Conservation (phyloP, 2,113 vertebrate species). For the Phrynocephalus versicolor region DNA sequence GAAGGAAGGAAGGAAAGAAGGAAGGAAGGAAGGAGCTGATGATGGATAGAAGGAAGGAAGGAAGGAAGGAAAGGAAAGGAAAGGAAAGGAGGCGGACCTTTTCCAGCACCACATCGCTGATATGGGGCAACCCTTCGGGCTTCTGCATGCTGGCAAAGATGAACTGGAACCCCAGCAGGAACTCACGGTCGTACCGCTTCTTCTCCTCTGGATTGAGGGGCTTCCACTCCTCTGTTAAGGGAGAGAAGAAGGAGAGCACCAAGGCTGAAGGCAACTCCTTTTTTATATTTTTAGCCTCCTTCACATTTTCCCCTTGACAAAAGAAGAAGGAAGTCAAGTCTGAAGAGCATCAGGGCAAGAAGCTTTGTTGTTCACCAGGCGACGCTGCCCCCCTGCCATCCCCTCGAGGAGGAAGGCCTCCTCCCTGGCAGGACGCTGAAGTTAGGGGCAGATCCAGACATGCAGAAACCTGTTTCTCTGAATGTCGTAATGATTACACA, state of each 20-base stretch:
- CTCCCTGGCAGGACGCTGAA: neutral
- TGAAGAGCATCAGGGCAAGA: too few relatives aligned
- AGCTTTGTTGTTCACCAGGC: too few relatives aligned
- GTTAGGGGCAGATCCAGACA: neutral
- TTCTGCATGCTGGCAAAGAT: constrained; percentile 94
- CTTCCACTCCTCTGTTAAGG: constrained; percentile 89
- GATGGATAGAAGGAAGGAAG: too few relatives aligned
- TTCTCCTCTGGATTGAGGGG: constrained; percentile 93
- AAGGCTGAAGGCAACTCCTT: accelerated
- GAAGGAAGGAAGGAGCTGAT: too few relatives aligned
- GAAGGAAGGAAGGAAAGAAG: too few relatives aligned
- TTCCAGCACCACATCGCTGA: constrained; percentile 95
- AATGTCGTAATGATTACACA: too few relatives aligned
- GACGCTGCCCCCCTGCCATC: neutral
- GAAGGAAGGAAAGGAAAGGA: too few relatives aligned
- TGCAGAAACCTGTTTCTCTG: too few relatives aligned
- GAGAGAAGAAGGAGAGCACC: neutral
- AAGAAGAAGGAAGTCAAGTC: too few relatives aligned
- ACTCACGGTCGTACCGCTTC: constrained; percentile 93
- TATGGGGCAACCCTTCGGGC: constrained; percentile 93
- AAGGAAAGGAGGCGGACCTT: constrained; percentile 80
- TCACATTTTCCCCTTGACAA: too few relatives aligned
- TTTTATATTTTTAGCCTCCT: too few relatives aligned
- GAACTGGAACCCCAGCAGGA: constrained; percentile 94
- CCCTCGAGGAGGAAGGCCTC: neutral